A percentile compares a stretch with the other conserved stretches of the same genome.
Conservation (phyloP, 2,888 invertebrate species). For the Diabrotica balteata region DNA sequence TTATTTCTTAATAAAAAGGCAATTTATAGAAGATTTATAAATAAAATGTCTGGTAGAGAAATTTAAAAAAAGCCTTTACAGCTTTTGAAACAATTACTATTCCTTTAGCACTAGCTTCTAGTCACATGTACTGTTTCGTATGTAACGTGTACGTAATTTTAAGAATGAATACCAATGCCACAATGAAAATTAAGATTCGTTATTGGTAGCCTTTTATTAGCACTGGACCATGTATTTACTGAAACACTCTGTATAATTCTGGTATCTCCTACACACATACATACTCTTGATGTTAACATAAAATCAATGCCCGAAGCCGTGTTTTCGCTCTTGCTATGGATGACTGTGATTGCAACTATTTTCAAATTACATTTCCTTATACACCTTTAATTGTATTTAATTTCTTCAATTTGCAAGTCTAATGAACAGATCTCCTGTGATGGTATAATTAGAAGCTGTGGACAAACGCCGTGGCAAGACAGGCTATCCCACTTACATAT, state of each 20-base stretch:
- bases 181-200: too few species aligned
- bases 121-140: too few species aligned
- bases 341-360: conserved; percentile 18
- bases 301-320: conserved; percentile 17
- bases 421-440: conserved; percentile 43
- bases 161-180: too few species aligned
- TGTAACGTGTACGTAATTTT: too few species aligned
- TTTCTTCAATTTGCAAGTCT: conserved; percentile 44
- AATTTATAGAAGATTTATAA: too few species aligned
- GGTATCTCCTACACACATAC: conserved; percentile 9
- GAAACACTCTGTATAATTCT: neutral
- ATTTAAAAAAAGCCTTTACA: too few species aligned
- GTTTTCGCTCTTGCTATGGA: conserved; percentile 12
- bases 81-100: too few species aligned
- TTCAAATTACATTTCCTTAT: conserved; percentile 42
- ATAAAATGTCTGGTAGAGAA: too few species aligned
- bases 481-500: conserved; percentile 48
- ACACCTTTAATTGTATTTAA: conserved; percentile 44
- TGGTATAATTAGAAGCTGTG: conserved; percentile 47
- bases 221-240: too few species aligned
- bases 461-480: conserved; percentile 40
- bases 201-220: too few species aligned
- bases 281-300: conserved; percentile 13
- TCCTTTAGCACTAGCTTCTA: too few species aligned
- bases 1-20: too few species aligned